Evolutionary conservation across 37 sponge, comb jelly and placozoan species (phyloP), one percentile per base, ranked within the genome.

Genomic region (Hexactinellida sp.): DNA sequence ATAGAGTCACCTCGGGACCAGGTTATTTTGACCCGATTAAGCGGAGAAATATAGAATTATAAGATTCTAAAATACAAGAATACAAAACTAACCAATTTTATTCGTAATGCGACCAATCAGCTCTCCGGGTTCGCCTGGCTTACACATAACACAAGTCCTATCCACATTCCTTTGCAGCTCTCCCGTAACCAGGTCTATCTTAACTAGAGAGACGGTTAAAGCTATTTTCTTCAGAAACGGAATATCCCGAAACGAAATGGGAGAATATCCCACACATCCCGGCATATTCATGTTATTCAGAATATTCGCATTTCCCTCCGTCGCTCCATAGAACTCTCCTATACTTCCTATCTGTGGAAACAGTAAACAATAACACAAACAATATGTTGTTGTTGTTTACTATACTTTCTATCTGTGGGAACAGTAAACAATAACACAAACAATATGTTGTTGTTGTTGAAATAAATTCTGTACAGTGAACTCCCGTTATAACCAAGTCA

Each of bases 311-410:
- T 91, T 92, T 1, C 92, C 92, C 85, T 94, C 95, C 0, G 95
- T 94, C 10, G 95, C 87, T 24, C 91, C 95, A 71, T 94, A 94
- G 85, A 94, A 89, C 84, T 94, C 95, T 55, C 91, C 90, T 36
- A 94, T 89, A 55, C 87, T 52, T 37, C 88, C 82, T 32, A 94
- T 89, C 76, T 63, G 34, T 16, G 47, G 47, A 41, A 41, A 13
- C 13, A 13, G 5, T 13, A 41, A 41, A 13, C 10, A 41, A 41
- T 41, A n/a, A n/a, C n/a, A n/a, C n/a, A n/a, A n/a, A n/a, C n/a
- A n/a, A n/a, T n/a, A n/a, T n/a, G n/a, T n/a, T n/a, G n/a, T n/a
- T 41, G 47, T 41, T 41, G 47, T 94, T 93, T 55, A 89, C 90
- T 36, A 94, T 89, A 55, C 87, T 52, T 37, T 90, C 82, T 32